A percentile compares a stretch with the other conserved stretches of the same genome.
Conservation (phyloP, 2,113 vertebrate species). For the Notothenia rossii region DNA sequence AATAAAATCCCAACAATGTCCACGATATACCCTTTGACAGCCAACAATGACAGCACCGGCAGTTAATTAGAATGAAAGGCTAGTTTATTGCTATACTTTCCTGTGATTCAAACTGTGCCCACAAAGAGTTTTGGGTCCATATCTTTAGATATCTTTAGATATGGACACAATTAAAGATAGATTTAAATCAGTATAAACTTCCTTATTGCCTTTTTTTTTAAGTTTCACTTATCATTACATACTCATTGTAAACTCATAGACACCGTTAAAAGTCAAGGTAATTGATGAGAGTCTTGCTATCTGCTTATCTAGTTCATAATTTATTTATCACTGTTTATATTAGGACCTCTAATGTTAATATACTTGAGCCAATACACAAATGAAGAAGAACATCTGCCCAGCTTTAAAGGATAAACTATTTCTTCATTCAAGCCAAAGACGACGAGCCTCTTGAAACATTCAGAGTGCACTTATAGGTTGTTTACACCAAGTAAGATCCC, state of each 20-base stretch:
- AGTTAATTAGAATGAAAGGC: not conserved
- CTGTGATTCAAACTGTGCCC: not conserved
- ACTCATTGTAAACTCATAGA: not conserved
- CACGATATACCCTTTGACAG: not conserved
- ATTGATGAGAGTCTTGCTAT: not conserved
- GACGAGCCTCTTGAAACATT: not conserved
- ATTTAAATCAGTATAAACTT: not conserved
- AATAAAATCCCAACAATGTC: not conserved
- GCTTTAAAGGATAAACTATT: not conserved
- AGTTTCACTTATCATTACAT: not conserved
- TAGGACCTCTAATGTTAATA: not conserved
- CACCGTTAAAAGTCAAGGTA: not conserved
- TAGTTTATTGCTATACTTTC: not conserved
- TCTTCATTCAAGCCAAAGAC: not conserved
- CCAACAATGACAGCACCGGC: not conserved
- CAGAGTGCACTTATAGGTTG: not conserved
- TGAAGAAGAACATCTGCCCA: not conserved
- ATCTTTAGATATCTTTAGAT: too few species aligned
- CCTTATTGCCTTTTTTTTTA: not conserved
- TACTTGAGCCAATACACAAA: not conserved
- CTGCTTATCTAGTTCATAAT: not conserved
- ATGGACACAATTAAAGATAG: not conserved
- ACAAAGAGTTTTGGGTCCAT: not conserved
- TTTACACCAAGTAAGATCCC: not conserved
- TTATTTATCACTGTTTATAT: not conserved